Evolutionary conservation across 2,888 invertebrate species (phyloP), one percentile per base, ranked within the genome.

Genomic region (Euplexia lucipara): DNA sequence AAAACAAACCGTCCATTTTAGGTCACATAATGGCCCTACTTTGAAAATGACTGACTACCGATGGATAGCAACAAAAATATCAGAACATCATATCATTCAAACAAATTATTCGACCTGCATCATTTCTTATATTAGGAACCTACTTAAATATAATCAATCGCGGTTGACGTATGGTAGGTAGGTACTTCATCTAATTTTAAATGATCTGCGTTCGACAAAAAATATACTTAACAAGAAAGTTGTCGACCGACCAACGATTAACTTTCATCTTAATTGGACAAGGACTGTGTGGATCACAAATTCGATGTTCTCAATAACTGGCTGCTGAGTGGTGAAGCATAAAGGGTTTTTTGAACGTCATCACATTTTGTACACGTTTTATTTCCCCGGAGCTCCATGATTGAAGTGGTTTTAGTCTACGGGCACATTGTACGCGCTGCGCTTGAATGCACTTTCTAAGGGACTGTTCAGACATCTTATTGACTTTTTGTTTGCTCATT

Each of bases 401-500:
- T 83, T 86, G 81, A 86, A 91, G 88, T 88, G 88, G 83, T 74
- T 70, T 83, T 81, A 76, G 84, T 86, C 90, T 93, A 92, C 93
- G 93, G 93, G 94, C 78, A 86, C 83, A 94, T 94, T 94, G 92
- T 93, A 72, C 71, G 59, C 69, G 78, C 79, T 79, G 74, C 79
- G 82, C 84, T 82, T 86, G 82, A 86, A 85, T 90, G 87, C 86
- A 74, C 86, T 86, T 84, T 77, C 69, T 80, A 79, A 79, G 81
- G 85, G 81, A 83, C 70, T 63, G 62, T 66, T 72, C 63, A 74
- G 75, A 76, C 78, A 73, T 79, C 74, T 78, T 73, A 84, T 87
- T 87, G 84, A 88, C 87, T 88, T 90, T 91, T 91, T 91, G 85
- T 89, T 88, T 83, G 85, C 79, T 88, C 67, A 81, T 80, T 79